These are phyloP conservation scores for Gobius niger DNA, from an alignment of 2,113 vertebrate genomes.

Conservation along the genomic window DNA sequence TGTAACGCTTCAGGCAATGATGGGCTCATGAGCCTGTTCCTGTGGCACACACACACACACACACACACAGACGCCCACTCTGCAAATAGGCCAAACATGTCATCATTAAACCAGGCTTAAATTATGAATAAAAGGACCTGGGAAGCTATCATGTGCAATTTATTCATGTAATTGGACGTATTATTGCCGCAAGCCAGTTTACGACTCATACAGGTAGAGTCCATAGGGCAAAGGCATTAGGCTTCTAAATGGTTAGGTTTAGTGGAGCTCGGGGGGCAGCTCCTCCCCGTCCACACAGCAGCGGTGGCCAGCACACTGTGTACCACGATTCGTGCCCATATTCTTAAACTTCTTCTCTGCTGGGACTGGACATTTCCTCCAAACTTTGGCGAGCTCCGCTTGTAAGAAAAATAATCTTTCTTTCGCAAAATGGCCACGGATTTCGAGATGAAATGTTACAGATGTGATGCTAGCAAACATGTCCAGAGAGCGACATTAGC, in stretches of 20 bases:
- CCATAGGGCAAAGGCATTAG: not conserved
- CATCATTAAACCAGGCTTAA: conserved; percentile 2
- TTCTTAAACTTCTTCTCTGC: not conserved
- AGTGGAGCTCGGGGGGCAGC: not conserved
- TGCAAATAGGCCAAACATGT: conserved; percentile 1
- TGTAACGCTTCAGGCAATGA: conserved; percentile 22
- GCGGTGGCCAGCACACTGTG: no score
- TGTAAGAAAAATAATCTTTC: not conserved
- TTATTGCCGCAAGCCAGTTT: not conserved
- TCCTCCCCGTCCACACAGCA: no score
- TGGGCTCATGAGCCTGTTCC: conserved; percentile 12
- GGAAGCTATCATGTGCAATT: conserved; percentile 1
- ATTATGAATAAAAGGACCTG: conserved; percentile 8
- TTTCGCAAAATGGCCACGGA: not conserved
- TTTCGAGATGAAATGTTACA: no score
- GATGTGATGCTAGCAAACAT: no score
- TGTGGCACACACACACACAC: conserved; percentile 11
- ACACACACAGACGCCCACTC: not conserved
- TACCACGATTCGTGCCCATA: no score
- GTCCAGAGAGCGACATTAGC: no score
- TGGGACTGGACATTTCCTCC: not conserved
- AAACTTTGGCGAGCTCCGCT: not conserved
- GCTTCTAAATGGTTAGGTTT: not conserved
- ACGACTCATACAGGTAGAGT: not conserved
- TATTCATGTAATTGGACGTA: conserved; percentile 1